Base-by-base conservation (phyloP, 1,140 invertebrate genomes). In the Penaeus japonicus region DNA sequence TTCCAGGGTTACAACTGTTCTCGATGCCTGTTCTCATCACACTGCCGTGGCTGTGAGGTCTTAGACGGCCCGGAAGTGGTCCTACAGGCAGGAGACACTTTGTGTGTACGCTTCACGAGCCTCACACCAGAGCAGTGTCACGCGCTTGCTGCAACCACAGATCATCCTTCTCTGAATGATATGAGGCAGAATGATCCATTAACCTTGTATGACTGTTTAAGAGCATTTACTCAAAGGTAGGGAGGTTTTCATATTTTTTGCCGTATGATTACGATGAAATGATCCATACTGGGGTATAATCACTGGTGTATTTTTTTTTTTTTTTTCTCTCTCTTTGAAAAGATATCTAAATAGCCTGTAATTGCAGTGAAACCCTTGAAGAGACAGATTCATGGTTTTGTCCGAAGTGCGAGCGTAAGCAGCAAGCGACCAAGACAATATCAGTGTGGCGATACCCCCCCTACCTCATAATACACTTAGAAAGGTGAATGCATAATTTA, bases 331-430 rank as follows among this genome's bases (percentile, higher is more conserved):
- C n/a, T n/a, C n/a, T n/a, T n/a, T n/a, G n/a, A n/a, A n/a, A 78
- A n/a, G 12, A 32, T 24, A 5, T 75, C 70, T 30, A 12, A 82
- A 7, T 77, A 18, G 24, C 22, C 59, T 20, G 57, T 47, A 27
- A 30, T 83, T 87, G 4, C 91, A 95, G 95, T 92, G 95, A 96
- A 92, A 93, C 93, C 39, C 92, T 96, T 90, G 95, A 96, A 91
- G 94, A 95, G 90, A 94, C 95, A 89, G 96, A 96, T 93, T 95
- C 95, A 27, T 96, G 95, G 95, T 95, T 94, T 92, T 96, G 95
- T 92, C 95, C 95, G 12, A 93, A 93, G 83, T 96, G 95, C 91
- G 93, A 94, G 90, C 93, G 93, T 87, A 95, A 95, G 91, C 95
- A 95, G 90, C 94, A 94, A 92, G 95, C 95, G 17, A 95, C 94